Conservation (phyloP, 1,140 invertebrate genomes). For the Glossosoma conforme region DNA sequence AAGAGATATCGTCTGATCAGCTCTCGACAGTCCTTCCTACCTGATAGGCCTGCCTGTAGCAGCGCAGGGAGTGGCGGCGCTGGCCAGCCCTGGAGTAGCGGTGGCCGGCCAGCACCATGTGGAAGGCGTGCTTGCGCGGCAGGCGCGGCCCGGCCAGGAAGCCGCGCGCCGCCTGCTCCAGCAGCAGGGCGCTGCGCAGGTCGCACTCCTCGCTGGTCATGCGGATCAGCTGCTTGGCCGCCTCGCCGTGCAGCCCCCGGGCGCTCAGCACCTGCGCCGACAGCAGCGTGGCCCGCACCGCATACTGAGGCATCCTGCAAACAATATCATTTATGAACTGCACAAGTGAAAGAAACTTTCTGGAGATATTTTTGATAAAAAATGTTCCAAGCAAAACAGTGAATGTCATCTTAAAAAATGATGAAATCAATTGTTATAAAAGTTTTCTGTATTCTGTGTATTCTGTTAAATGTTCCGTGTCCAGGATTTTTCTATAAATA, state of each 20-base stretch:
- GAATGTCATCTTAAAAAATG: no score
- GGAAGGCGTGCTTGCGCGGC: constrained; percentile 94
- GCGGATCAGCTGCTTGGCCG: constrained; percentile 87
- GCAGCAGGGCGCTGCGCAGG: constrained; percentile 79
- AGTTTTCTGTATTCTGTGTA: no score
- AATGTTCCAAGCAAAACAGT: no score
- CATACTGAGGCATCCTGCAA: constrained; percentile 78
- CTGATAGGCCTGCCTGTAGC: constrained; percentile 89
- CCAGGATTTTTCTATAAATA: no score
- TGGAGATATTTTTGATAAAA: no score
- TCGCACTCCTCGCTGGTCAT: constrained; percentile 95
- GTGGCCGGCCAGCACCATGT: constrained; percentile 92
- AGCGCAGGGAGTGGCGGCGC: constrained; percentile 81
- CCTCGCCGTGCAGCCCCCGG: constrained; percentile 73
- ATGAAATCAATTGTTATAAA: no score
- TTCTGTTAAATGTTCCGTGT: no score
- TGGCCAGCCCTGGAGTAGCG: constrained; percentile 89
- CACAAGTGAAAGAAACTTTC: no score
- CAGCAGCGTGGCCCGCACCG: constrained; percentile 82
- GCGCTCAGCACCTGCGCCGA: constrained; percentile 82
- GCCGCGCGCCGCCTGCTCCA: constrained; percentile 94
- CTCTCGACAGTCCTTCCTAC: no score
- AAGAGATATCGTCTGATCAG: no score
- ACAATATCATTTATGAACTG: no score
- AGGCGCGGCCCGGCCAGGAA: constrained; percentile 74